A percentile compares a stretch with the other conserved stretches of the same genome.
Conservation (phyloP, 2,888 invertebrate genomes). For the Nomada flava region DNA sequence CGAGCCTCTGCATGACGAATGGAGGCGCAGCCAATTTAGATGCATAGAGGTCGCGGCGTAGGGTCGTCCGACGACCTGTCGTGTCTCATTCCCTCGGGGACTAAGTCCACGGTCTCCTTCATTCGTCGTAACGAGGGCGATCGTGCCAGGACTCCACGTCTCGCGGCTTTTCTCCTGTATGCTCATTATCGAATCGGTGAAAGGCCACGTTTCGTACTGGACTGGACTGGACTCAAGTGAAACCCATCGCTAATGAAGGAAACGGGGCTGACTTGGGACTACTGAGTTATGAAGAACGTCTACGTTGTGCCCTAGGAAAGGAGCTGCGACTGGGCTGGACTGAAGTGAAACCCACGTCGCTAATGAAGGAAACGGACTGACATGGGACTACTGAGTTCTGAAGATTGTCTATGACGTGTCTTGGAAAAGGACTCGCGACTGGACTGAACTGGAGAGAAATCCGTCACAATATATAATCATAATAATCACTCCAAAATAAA, state of each 20-base stretch:
- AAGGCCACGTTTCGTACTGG: slow-evolving; percentile 34
- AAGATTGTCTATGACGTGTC: background rate
- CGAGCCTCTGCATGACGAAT: slow-evolving; percentile 68
- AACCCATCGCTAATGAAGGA: slow-evolving; percentile 41
- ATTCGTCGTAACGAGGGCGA: slow-evolving; percentile 58
- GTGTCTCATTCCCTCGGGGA: slow-evolving; percentile 63
- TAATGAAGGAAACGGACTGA: slow-evolving; percentile 37
- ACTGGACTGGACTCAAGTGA: slow-evolving; percentile 14
- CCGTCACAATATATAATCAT: background rate
- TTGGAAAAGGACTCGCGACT: background rate
- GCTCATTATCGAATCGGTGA: slow-evolving; percentile 52
- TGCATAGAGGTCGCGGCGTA: slow-evolving; percentile 70
- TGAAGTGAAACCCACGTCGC: slow-evolving; percentile 24
- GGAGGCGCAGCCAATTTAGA: slow-evolving; percentile 72
- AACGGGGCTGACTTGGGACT: slow-evolving; percentile 9
- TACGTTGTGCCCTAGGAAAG: background rate
- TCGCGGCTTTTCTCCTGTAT: slow-evolving; percentile 28
- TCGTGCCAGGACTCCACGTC: slow-evolving; percentile 35
- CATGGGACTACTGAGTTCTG: background rate
- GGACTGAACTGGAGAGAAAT: too few species aligned
- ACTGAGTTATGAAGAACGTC: background rate
- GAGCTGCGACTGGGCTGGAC: background rate
- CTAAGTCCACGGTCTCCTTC: slow-evolving; percentile 46
- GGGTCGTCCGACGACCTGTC: slow-evolving; percentile 73
- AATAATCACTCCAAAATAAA: background rate